Base-by-base conservation (phyloP, 2,113 vertebrate genomes). In the Xenotilapia flavipinnis region DNA sequence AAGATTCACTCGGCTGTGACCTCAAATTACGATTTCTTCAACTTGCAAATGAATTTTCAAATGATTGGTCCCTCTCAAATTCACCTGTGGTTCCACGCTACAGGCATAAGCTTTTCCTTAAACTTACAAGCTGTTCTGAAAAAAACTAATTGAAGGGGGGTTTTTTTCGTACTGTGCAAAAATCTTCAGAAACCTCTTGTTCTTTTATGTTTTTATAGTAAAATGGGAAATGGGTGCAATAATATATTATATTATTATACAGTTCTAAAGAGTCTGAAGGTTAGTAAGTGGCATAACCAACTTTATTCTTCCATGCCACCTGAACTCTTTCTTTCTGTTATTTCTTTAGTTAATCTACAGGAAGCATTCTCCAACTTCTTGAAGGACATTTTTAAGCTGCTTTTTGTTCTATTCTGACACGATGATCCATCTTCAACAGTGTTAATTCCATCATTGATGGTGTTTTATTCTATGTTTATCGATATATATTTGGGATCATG, bases 1-100 rank as follows among this genome's bases (percentile, higher is more conserved):
- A 87, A 56, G 36, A 90, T 89, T 91, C 60, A 79, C 84, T 68
- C 83, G 38, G 87, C 86, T 36, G 38, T 82, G 51, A 87, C 85
- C 80, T 82, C 9, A 56, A 80, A 68, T 47, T 21, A 45, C 3
- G 4, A 73, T 47, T 14, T 47, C 23, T 73, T 73, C 60, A 73
- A 28, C 21, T 45, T 28, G 42, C 26, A 56, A 79, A 89, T 83
- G 31, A 10, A 62, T 82, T 33, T 56, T 4, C 19, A 17, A 4
- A 21, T 26, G 21, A 55, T 21, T 70, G 12, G 36, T 15, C 9
- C 17, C 21, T 40, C 26, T 54, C 33, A 58, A 75, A 42, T 53
- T 42, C 82, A 90, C 47, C 81, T 79, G 51, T 75, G 60, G 33
- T 8, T 21, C 33, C 60, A 65, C 19, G 3, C 6, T 38, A 65